Evolutionary conservation across 2,888 invertebrate genomes (phyloP), one percentile per base, ranked within the genome.

Genomic region (Trilocha varians): DNA sequence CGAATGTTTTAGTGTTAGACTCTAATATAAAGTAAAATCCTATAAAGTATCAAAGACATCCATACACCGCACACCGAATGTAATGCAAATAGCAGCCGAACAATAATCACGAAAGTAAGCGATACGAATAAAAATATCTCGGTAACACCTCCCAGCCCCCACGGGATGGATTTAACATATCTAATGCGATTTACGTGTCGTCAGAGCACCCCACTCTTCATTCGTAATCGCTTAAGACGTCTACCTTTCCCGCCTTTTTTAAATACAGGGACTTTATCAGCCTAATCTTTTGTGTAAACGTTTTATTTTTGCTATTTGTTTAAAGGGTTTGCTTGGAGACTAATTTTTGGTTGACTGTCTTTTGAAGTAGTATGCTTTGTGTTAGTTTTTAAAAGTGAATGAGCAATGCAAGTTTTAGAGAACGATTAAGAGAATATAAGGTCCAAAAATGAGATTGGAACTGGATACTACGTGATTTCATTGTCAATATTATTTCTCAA

Each of bases 141-240:
- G 58, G 62, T 70, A 72, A 69, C 71, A 67, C 60, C 61, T 58
- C 52, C 56, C 57, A 57, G 53, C 65, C 63, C 71, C 71, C 63
- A 52, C 56, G 56, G 74, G 72, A 63, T 64, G 60, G 78, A 77
- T 82, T 84, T 84, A 83, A 82, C 84, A 83, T 83, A 82, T 66
- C 79, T 84, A 84, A 84, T 84, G 84, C 83, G 83, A 73, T 84
- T 84, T 84, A 71, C 84, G 82, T 84, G 84, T 84, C 64, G 62
- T 50, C 41, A 25, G 25, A 25, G 25, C 25, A 63, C 69, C 69
- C 70, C 68, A 72, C 69, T 70, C 74, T 71, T 59, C 61, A 67
- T 63, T 68, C 56, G 74, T 82, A 83, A 83, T 82, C 82, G 82
- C 67, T 83, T 79, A 79, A 83, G 82, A 80, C 78, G 72, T 58